Base-by-base conservation (phyloP, 2,888 invertebrate genomes). In the Caenorhabditis sp. region DNA sequence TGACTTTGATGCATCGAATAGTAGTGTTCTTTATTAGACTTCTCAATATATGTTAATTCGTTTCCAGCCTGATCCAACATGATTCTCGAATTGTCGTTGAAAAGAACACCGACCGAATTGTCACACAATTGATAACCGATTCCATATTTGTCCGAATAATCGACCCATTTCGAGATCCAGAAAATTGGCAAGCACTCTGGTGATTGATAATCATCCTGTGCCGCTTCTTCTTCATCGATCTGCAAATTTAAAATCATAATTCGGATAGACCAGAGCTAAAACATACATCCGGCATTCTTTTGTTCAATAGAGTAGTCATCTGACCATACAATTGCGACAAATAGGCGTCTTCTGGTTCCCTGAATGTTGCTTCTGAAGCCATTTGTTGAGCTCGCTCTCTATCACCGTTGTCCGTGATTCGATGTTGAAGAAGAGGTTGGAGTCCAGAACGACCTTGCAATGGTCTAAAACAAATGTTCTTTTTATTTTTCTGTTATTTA, bases 81-180 rank as follows among this genome's bases (percentile, higher is more conserved):
- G 14, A 99, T 91, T 87, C 95, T 93, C 10, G 97, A 96, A 78
- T 93, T 93, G 89, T 99, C 99, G 89, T 99, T 99, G 90, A 95
- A 99, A 92, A 97, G 93, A 53, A 99, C 97, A 31, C 99, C 99
- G 75, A 97, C 85, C 50, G 83, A 94, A 90, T 97, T 97, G 90
- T 99, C 99, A 88, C 95, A 95, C 49, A 99, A 91, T 89, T 97
- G 97, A 90, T 99, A 99, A 0, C 97, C 97, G 88, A 99, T 95
- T 23, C 99, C 99, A 89, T 99, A 99, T 90, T 97, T 99, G 90
- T 99, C 99, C 36, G 96, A 96, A 90, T 99, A 99, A 90, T 99
- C 99, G 14, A 99, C 99, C 99, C 99, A 99, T 90, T 99, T 99
- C 85, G 95, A 93, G 76, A 99, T 92, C 97, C 97, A 99, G 81